Conservation (phyloP, 1,140 invertebrate species). For the Lucilia cuprina region DNA sequence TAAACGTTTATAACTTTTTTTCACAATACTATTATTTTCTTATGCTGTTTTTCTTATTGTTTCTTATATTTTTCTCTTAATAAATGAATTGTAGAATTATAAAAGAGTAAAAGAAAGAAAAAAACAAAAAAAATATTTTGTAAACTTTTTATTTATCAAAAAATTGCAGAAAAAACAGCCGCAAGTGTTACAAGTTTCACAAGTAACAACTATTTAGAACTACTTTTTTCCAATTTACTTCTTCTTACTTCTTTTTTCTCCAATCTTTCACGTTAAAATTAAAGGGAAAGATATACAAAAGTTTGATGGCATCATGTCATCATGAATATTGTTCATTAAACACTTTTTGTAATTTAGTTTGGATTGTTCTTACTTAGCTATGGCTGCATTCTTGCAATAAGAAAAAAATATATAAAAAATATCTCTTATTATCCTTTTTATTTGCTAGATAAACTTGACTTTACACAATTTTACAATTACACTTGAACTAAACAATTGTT, state of each 20-base stretch:
- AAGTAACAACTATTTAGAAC: not conserved
- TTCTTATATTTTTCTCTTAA: not conserved
- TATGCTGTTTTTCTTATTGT: not conserved
- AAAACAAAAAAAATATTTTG: not conserved
- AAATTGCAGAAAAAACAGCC: not conserved
- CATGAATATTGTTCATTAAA: not conserved
- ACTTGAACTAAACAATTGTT: not conserved
- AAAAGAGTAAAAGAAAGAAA: not conserved
- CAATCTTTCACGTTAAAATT: not conserved
- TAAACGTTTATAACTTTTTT: not conserved
- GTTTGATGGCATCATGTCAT: slow-evolving; percentile 1
- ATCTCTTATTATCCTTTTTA: not conserved
- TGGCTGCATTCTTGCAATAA: not conserved
- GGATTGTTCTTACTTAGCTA: too few relatives aligned
- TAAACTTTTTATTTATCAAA: too few relatives aligned
- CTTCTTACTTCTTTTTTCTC: not conserved
- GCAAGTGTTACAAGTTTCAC: not conserved
- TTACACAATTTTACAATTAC: not conserved
- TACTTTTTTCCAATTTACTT: not conserved
- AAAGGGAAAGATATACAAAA: not conserved
- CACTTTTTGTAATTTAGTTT: not conserved
- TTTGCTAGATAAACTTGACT: not conserved
- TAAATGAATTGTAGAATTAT: not conserved
- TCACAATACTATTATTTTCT: too few relatives aligned
- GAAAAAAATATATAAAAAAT: not conserved